Base-by-base conservation (phyloP, 2,113 vertebrate species). In the Catagonus wagneri region DNA sequence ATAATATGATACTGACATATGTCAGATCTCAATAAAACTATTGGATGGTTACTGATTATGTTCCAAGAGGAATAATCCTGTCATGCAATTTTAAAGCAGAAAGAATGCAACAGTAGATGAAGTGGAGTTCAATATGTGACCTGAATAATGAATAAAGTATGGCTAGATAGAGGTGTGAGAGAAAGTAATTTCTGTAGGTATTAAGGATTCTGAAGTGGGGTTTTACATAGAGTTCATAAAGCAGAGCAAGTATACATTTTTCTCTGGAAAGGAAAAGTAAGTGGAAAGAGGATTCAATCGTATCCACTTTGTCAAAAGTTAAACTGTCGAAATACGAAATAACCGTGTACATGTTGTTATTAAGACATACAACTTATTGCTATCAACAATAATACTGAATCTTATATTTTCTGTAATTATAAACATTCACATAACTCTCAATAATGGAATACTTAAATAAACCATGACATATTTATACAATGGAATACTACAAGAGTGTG, bases 11-110 rank as follows among this genome's bases (percentile, higher is more conserved):
- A 92, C 69, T 96, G 96, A 92, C 96, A 94, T 95, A 96, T 68
- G 92, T 61, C 95, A 95, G 83, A 96, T 94, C 83, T 86, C 94
- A 87, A 87, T 97, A 96, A 97, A 97, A 94, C 89, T 93, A 79
- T 29, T 92, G 34, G 44, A 89, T 72, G 27, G 60, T 95, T 94
- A 75, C 89, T 95, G 65, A 97, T 96, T 95, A 95, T 75, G 54
- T 95, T 97, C 75, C 89, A 94, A 89, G n/a, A 89, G 56, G 14
- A 94, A 65, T 87, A 94, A 97, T 95, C 83, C 66, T 90, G 89
- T 87, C 86, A 96, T 52, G 39, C 29, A 83, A 63, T 96, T 97
- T 96, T 75, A 95, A 89, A 95, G 69, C 52, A 71, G 72, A 91
- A 94, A 66, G 54, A 94, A 95, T 66, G 52, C 44, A 95, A n/a